Percentiles rank a stretch among this genome's conserved stretches.
Conservation (phyloP, 2,888 invertebrate species). For the Harpalus rubripes region DNA sequence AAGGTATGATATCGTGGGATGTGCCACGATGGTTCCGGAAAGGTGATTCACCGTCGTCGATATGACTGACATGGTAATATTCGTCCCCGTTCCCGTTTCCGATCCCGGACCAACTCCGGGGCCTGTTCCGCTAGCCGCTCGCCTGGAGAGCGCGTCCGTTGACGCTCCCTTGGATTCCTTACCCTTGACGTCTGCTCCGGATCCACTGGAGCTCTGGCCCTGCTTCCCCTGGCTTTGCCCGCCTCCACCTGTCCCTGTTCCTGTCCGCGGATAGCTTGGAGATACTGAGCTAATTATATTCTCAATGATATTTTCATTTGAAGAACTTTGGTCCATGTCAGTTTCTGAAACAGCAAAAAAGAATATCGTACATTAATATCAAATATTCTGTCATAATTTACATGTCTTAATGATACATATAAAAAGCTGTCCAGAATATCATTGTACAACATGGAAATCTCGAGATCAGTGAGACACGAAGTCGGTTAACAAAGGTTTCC, state of each 20-base stretch:
- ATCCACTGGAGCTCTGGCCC: not conserved
- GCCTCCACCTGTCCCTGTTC: conserved; percentile 4
- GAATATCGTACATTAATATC: not conserved
- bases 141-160: not conserved
- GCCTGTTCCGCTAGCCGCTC: conserved; percentile 2
- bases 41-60: conserved; percentile 49
- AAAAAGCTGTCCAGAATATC: not conserved
- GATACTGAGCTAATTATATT: conserved; percentile 51
- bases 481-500: too few relatives aligned
- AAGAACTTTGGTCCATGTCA: conserved; percentile 52
- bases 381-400: not conserved
- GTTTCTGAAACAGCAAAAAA: conserved; percentile 31
- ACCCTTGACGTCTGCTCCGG: not conserved
- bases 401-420: not conserved
- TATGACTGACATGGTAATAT: conserved; percentile 56
- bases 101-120: not conserved
- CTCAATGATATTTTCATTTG: conserved; percentile 54
- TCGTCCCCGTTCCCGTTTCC: conserved; percentile 5
- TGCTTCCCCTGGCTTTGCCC: not conserved
- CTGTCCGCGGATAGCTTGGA: conserved; percentile 19
- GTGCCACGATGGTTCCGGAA: conserved; percentile 47
- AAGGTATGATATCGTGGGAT: conserved; percentile 58
- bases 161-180: not conserved
- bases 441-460: too few relatives aligned
- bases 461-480: too few relatives aligned